Evolutionary conservation across 2,797 vertebrate species (phyloP).

Genomic region (Heliangelus exortis): DNA sequence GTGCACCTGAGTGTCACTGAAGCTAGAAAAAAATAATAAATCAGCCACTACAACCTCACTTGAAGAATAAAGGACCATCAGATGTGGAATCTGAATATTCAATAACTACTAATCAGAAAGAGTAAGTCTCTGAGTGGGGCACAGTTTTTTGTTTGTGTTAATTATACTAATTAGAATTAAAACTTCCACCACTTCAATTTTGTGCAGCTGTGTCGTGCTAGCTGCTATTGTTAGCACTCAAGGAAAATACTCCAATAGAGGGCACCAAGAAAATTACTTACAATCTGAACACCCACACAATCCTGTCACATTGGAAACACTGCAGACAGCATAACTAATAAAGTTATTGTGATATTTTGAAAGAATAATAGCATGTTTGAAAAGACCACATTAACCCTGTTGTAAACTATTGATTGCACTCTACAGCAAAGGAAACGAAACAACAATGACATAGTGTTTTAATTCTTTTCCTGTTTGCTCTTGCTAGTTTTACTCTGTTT

Average conservation of each 20-base stretch:
- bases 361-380: conserved; percentile 84
- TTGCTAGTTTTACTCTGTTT: conserved; percentile 75
- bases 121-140: conserved; percentile 41
- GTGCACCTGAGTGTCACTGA: conserved; percentile 9
- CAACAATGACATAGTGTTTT: conserved; percentile 77
- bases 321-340: conserved; percentile 83
- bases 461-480: conserved; percentile 78
- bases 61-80: conserved; percentile 40
- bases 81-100: conserved; percentile 70
- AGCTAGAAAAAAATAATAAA: neutral
- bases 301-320: conserved; percentile 75
- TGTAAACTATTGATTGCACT: conserved; percentile 83
- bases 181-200: conserved; percentile 71
- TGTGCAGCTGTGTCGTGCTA: conserved; percentile 71
- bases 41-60: neutral
- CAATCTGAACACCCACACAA: conserved; percentile 71
- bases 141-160: conserved; percentile 67
- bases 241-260: conserved; percentile 75
- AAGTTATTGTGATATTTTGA: conserved; percentile 81
- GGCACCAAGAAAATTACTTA: conserved; percentile 74
- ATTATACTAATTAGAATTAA: conserved; percentile 82
- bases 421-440: conserved; percentile 79
- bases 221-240: conserved; percentile 49
- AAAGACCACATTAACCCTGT: conserved; percentile 83
- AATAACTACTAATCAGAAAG: conserved; percentile 61